phyloP scores from a whole-genome alignment of 2,888 invertebrate genomes.

The Hanleya hanleyi region DNA sequence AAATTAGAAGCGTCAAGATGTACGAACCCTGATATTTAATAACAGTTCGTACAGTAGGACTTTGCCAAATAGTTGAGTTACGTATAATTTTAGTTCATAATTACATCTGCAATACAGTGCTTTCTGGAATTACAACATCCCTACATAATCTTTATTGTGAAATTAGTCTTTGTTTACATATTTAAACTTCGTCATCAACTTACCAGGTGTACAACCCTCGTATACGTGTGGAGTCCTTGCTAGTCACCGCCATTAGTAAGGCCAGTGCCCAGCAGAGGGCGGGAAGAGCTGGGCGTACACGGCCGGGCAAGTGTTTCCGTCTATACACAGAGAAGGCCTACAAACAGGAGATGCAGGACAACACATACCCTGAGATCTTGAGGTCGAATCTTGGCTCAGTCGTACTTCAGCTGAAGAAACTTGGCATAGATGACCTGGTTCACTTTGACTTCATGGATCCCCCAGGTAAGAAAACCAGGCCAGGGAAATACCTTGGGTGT shows the following conservation, averaged over 20 bases:
- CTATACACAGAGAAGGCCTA: constrained; percentile 86
- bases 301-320: constrained; percentile 97
- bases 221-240: constrained; percentile 94
- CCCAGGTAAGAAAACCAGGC: constrained; percentile 79
- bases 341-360: constrained; percentile 98
- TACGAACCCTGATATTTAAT: no score
- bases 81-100: no score
- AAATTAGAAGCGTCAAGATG: no score
- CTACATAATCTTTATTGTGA: no score
- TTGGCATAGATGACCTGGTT: constrained; percentile 98
- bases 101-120: no score
- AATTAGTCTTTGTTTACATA: no score
- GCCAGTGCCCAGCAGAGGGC: constrained; percentile 99
- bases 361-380: constrained; percentile 97
- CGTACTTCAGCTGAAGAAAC: constrained; percentile 97
- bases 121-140: no score
- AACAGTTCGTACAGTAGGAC: no score
- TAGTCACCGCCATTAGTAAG: constrained; percentile 99
- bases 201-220: constrained; percentile 89
- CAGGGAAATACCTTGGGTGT: no score
- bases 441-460: constrained; percentile 99
- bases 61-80: no score
- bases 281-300: constrained; percentile 97
- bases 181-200: no score
- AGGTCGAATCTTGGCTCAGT: constrained; percentile 96